These are phyloP conservation scores for Silurus meridionalis DNA, from an alignment of 2,113 vertebrate species.

Conservation along the genomic window DNA sequence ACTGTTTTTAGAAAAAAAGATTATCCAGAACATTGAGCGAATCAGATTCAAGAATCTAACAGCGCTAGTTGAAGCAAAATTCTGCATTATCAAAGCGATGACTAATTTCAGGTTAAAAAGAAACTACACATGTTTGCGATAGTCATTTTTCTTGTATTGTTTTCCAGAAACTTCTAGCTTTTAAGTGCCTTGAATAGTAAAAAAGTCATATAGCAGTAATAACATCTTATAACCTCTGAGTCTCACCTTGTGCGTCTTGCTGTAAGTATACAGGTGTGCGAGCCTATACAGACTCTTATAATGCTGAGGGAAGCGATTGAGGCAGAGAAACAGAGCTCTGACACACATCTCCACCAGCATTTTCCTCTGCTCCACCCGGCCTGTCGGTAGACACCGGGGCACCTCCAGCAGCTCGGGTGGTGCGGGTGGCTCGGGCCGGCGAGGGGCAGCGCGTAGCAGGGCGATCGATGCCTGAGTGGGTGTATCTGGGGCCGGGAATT, in stretches of 20 bases:
- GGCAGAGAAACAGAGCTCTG: constrained; percentile 85
- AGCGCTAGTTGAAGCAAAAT: not conserved
- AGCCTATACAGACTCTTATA: constrained; percentile 97
- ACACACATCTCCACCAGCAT: constrained; percentile 90
- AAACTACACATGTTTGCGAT: not conserved
- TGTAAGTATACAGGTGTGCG: constrained; percentile 89
- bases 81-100: not conserved
- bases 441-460: constrained; percentile 56
- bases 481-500: constrained; percentile 59
- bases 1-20: not conserved
- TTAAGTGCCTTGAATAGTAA: not conserved
- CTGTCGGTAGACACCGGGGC: constrained; percentile 80
- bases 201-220: not conserved
- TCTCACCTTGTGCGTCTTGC: constrained; percentile 88
- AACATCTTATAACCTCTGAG: too few species aligned
- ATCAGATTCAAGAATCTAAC: not conserved
- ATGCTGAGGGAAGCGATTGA: constrained; percentile 95
- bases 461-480: constrained; percentile 54
- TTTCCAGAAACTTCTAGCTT: not conserved
- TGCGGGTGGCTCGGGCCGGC: constrained; percentile 68
- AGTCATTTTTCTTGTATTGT: not conserved
- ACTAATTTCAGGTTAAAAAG: not conserved
- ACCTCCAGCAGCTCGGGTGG: constrained; percentile 74
- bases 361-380: constrained; percentile 80
- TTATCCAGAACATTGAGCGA: not conserved